phyloP scores from a whole-genome alignment of 1,140 invertebrate species.

The Scaptodrosophila lebanonensis region DNA sequence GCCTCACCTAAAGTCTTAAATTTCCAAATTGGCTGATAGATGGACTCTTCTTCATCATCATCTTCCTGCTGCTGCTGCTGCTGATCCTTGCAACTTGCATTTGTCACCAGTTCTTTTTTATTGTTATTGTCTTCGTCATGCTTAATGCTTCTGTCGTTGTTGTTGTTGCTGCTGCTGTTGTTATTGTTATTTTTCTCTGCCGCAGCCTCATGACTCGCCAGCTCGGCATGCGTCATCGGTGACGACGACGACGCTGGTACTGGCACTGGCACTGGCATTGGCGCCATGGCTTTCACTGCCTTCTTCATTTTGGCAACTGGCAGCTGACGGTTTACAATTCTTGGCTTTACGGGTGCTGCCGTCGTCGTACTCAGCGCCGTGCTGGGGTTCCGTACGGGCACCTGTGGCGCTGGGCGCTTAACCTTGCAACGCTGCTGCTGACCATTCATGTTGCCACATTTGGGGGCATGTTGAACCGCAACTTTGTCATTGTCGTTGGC shows the following conservation, averaged over 20 bases:
- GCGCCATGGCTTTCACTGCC: no score
- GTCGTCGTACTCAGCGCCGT: conserved; percentile 39
- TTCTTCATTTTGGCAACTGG: no score
- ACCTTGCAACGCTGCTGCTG: no score
- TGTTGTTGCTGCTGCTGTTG: conserved; percentile 16
- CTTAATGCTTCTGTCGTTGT: not conserved
- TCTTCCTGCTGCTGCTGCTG: not conserved
- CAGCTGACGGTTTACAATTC: no score
- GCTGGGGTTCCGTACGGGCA: conserved; percentile 54
- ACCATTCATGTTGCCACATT: no score
- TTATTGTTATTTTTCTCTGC: no score
- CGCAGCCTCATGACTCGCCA: not conserved
- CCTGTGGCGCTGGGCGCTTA: conserved; percentile 54
- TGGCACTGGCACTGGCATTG: not conserved
- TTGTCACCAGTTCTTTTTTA: conserved; percentile 1
- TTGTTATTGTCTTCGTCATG: not conserved
- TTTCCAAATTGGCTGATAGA: conserved; percentile 76
- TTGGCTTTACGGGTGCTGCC: no score
- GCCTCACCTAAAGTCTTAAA: conserved; percentile 63
- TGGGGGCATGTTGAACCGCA: no score
- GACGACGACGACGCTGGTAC: not conserved
- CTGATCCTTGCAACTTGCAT: not conserved
- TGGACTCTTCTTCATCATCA: conserved; percentile 56
- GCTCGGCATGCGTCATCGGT: not conserved
- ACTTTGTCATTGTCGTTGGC: conserved; percentile 25